Base-by-base conservation (phyloP, 2,113 vertebrate genomes). In the Tor tambroides region DNA sequence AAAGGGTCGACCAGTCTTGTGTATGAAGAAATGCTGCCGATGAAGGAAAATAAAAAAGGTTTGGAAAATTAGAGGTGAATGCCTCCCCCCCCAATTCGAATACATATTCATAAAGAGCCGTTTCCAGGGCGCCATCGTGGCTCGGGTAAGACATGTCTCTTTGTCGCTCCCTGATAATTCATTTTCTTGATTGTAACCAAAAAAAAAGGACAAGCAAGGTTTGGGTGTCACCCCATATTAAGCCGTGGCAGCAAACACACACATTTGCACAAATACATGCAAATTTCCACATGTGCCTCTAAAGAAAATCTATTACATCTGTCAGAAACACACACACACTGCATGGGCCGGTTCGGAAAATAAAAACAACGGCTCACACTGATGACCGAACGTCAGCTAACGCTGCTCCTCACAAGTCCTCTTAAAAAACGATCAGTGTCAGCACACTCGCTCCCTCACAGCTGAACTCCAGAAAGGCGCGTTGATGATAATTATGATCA, bases 71-170 rank as follows among this genome's bases (percentile, higher is more conserved):
- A 85, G 49, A 84, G 76, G 26, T 12, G 38, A 59, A 59, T 59
- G 56, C 80, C 15, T 15, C 65, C 61, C 38, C 69, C 56, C 41
- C 46, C 19, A 28, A 49, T 85, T 85, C 11, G 11, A 35, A 84
- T 86, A 77, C 86, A 89, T 89, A 90, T 90, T 90, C 88, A 90
- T 87, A 87, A 89, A 83, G 83, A 87, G 67, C 74, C 71, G 35
- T 80, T 88, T 86, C 46, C 84, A 79, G 78, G 85, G 84, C 19
- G 43, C 51, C 67, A 72, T 80, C 21, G 11, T 49, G 59, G 83
- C 35, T 87, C 43, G 54, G 83, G 54, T 14, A 83, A 86, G 86
- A 79, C 28, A 69, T 51, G 86, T 49, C 41, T 69, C 88, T 87
- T 82, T 85, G 59, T 83, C 83, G 61, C 79, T 89, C 89, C 49